phyloP scores from a whole-genome alignment of 2,797 vertebrate species.

The Lutjanus argentimaculatus region DNA sequence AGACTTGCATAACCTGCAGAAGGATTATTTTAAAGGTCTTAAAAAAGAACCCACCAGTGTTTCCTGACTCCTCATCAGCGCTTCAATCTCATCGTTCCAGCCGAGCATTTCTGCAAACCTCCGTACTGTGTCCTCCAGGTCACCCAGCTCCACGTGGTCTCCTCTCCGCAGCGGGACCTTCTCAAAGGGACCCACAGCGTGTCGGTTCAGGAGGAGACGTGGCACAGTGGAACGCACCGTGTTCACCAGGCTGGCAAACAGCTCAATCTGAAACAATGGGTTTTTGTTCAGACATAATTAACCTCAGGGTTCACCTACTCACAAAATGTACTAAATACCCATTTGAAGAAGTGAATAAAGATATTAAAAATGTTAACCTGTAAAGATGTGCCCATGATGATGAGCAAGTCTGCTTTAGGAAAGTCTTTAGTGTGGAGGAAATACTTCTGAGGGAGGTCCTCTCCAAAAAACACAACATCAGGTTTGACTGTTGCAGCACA shows the following conservation, averaged over 20 bases:
- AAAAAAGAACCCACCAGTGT: constrained; percentile 59
- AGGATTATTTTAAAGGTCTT: neutral
- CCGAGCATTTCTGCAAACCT: constrained; percentile 83
- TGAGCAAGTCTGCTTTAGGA: constrained; percentile 87
- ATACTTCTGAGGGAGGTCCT: constrained; percentile 88
- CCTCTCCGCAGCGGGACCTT: constrained; percentile 76
- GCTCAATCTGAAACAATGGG: constrained; percentile 82
- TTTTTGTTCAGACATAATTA: neutral
- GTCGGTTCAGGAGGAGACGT: constrained; percentile 87
- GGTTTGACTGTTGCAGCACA: constrained; percentile 88
- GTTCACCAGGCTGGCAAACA: constrained; percentile 88
- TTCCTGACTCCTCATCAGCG: constrained; percentile 82
- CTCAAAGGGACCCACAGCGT: constrained; percentile 85
- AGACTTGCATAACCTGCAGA: neutral
- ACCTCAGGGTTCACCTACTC: neutral
- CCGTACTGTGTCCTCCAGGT: constrained; percentile 80
- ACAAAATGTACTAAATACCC: neutral
- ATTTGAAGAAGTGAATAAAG: neutral
- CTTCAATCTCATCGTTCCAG: constrained; percentile 83
- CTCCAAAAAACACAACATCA: constrained; percentile 89
- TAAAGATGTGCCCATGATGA: constrained; percentile 89
- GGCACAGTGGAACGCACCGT: constrained; percentile 84
- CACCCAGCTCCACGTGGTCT: constrained; percentile 86
- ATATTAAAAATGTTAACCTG: constrained; percentile 71
- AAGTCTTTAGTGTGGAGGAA: constrained; percentile 86